These are phyloP conservation scores for Leptinotarsa defecta DNA, from an alignment of 1,140 invertebrate genomes.

Conservation along the genomic window DNA sequence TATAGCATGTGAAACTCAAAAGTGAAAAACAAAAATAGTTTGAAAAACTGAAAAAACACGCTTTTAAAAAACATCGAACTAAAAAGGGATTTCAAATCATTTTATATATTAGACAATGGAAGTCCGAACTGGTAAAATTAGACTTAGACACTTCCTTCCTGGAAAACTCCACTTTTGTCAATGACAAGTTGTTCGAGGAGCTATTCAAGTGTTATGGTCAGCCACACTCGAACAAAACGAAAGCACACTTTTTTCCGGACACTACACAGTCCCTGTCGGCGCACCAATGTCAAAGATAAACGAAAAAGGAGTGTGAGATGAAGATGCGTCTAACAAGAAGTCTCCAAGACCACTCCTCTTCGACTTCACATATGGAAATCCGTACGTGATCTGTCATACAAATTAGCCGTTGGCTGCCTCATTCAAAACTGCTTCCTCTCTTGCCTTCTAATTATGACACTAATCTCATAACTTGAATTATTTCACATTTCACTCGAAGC, in stretches of 20 bases:
- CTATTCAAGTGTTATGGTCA: no score
- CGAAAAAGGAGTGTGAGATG: slow-evolving; percentile 9
- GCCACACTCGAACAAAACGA: no score
- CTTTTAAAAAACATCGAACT: no score
- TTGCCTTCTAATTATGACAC: slow-evolving; percentile 27
- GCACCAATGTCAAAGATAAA: neutral
- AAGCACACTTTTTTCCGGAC: neutral
- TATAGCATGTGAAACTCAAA: no score
- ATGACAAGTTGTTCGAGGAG: no score
- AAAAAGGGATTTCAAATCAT: no score
- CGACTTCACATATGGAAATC: slow-evolving; percentile 30
- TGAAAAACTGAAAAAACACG: no score
- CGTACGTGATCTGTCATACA: slow-evolving; percentile 24
- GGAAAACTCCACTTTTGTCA: no score
- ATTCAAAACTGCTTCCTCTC: slow-evolving; percentile 25
- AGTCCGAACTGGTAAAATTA: no score
- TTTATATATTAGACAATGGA: no score
- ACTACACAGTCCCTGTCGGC: neutral
- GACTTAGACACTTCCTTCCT: no score
- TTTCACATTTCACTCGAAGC: slow-evolving; percentile 14
- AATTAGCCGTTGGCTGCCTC: slow-evolving; percentile 16
- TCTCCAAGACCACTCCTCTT: slow-evolving; percentile 22
- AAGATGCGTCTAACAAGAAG: slow-evolving; percentile 20
- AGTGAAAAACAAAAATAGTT: no score
- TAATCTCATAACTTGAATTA: slow-evolving; percentile 28